Conservation (phyloP, 1,140 invertebrate genomes). For the Dolichoris vasculosae region DNA sequence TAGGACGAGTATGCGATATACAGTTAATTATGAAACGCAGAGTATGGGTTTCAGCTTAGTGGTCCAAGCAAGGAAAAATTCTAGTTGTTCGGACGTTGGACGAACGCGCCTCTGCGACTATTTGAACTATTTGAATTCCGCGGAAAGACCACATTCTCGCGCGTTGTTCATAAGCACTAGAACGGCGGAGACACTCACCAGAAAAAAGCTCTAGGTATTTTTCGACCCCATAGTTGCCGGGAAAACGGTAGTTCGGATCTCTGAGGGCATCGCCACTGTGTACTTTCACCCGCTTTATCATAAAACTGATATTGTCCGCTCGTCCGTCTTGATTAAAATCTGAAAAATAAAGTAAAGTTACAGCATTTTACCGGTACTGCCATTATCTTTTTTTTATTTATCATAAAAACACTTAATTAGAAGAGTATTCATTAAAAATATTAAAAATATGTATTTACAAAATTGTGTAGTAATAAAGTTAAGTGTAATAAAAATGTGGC, state of each 20-base stretch:
- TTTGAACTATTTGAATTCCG: conserved; percentile 48
- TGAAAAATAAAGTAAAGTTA: conserved; percentile 67
- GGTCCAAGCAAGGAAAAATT: conserved; percentile 36
- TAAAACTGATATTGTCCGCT: conserved; percentile 94
- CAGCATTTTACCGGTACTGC: background rate
- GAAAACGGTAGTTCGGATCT: conserved; percentile 90
- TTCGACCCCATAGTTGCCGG: conserved; percentile 94
- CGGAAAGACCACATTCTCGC: conserved; percentile 16
- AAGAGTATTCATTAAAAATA: conserved; percentile 25
- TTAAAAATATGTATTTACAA: conserved; percentile 12
- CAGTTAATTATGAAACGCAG: conserved; percentile 41
- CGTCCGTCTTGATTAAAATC: conserved; percentile 95
- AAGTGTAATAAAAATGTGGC: conserved; percentile 12
- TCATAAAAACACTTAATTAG: conserved; percentile 18
- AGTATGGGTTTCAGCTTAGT: background rate
- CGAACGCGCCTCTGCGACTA: conserved; percentile 8
- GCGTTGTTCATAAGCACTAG: conserved; percentile 26
- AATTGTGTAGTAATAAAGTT: background rate
- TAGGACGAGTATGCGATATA: conserved; percentile 20
- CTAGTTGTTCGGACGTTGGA: background rate
- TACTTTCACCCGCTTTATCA: conserved; percentile 97
- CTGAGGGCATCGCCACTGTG: conserved; percentile 88
- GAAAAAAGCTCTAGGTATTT: conserved; percentile 95
- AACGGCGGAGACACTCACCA: conserved; percentile 75
- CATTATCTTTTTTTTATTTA: conserved; percentile 4